phyloP scores from a whole-genome alignment of 1,140 invertebrate genomes.

The Babylonia areolata region DNA sequence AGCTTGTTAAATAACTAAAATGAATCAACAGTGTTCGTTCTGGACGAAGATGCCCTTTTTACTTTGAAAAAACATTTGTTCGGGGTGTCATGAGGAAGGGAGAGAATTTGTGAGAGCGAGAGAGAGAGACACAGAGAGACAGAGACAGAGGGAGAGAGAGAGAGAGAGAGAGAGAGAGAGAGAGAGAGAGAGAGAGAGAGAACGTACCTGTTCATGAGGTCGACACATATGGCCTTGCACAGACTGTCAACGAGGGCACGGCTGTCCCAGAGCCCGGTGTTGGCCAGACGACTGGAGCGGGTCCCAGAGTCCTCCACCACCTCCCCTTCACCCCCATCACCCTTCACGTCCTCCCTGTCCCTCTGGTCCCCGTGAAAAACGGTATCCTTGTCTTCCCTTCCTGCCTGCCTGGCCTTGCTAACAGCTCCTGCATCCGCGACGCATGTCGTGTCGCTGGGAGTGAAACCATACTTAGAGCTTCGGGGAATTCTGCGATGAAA shows the following conservation, averaged over 20 bases:
- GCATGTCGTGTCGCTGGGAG: neutral
- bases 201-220: neutral
- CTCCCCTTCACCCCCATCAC: neutral
- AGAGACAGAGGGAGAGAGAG: neutral
- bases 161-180: conserved; percentile 7
- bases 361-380: neutral
- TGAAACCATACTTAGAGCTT: neutral
- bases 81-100: too few species aligned
- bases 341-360: neutral
- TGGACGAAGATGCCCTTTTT: too few species aligned
- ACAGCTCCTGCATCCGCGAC: neutral
- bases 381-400: neutral
- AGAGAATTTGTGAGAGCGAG: too few species aligned
- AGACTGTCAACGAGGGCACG: neutral
- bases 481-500: too few species aligned
- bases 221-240: neutral
- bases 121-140: too few species aligned
- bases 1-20: too few species aligned
- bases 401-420: neutral
- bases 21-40: too few species aligned
- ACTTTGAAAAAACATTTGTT: too few species aligned
- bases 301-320: neutral
- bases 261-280: neutral
- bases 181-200: conserved; percentile 11
- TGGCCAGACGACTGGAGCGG: neutral